These are phyloP conservation scores for Chrysogorgia sp. DNA, from an alignment of 92 coral and sea anemone species.

Conservation along the genomic window DNA sequence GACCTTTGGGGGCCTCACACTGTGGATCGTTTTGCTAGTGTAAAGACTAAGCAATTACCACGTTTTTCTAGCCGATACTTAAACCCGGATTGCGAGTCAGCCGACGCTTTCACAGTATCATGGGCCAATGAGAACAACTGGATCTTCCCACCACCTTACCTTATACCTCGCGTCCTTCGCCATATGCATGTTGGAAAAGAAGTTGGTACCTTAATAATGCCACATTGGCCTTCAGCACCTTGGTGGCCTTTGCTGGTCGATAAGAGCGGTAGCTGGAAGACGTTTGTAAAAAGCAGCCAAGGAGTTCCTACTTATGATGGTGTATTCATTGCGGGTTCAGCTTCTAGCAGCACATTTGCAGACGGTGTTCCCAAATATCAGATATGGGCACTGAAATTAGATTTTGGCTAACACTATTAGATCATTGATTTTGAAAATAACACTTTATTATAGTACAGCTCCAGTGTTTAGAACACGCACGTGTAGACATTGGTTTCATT, in stretches of 20 bases:
- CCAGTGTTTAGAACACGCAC: too few relatives aligned
- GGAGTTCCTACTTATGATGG: constrained; percentile 43
- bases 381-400: constrained; percentile 53
- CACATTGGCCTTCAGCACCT: constrained; percentile 70
- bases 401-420: too few relatives aligned
- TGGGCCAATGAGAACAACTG: constrained; percentile 71
- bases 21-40: constrained; percentile 61
- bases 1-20: constrained; percentile 64
- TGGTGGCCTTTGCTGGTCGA: constrained; percentile 73
- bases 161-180: constrained; percentile 57
- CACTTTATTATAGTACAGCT: too few relatives aligned
- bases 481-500: too few relatives aligned
- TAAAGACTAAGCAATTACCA: constrained; percentile 51
- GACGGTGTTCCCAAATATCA: constrained; percentile 52
- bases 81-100: constrained; percentile 63
- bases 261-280: constrained; percentile 49
- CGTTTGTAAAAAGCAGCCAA: constrained; percentile 45
- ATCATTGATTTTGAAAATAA: too few relatives aligned
- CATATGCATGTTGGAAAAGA: constrained; percentile 65
- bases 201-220: constrained; percentile 65
- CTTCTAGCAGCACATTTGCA: constrained; percentile 56
- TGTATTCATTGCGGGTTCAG: constrained; percentile 55
- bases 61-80: constrained; percentile 58
- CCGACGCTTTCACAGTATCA: constrained; percentile 64
- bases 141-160: constrained; percentile 64